These are phyloP conservation scores for Tetrao urogallus DNA, from an alignment of 2,113 vertebrate genomes.

Conservation along the genomic window DNA sequence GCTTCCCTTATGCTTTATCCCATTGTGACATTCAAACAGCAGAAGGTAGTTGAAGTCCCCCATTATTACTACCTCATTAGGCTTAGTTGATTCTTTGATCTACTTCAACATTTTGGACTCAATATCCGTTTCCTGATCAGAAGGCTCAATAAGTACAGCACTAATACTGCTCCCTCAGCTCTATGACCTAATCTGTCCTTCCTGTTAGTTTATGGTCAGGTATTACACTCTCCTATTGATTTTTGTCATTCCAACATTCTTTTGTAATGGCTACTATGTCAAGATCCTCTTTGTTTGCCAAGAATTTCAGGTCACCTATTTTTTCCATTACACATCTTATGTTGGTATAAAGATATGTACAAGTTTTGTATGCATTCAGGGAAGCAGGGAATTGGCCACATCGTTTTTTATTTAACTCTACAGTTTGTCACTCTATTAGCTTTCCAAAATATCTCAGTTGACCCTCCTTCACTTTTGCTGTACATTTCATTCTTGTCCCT, in stretches of 20 bases:
- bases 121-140: constrained; percentile 38
- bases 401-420: not conserved
- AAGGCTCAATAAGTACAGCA: not conserved
- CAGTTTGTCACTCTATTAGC: not conserved
- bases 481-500: not conserved
- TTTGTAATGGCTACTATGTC: constrained; percentile 13
- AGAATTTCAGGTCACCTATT: constrained; percentile 2
- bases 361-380: not conserved
- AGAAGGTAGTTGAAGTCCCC: constrained; percentile 30
- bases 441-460: constrained; percentile 19
- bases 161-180: constrained; percentile 1
- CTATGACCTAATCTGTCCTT: constrained; percentile 45
- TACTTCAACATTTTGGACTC: not conserved
- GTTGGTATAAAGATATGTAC: not conserved
- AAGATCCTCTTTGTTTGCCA: constrained; percentile 10
- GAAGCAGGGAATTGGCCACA: not conserved
- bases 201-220: constrained; percentile 39
- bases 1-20: not conserved
- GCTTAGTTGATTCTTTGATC: not conserved
- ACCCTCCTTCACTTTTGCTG: not conserved
- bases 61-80: constrained; percentile 16
- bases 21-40: not conserved
- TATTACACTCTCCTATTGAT: constrained; percentile 21
- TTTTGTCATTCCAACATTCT: constrained; percentile 34
- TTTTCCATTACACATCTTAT: not conserved